These are phyloP conservation scores for Drosophila subsilvestris DNA, from an alignment of 2,888 invertebrate species.

Conservation along the genomic window DNA sequence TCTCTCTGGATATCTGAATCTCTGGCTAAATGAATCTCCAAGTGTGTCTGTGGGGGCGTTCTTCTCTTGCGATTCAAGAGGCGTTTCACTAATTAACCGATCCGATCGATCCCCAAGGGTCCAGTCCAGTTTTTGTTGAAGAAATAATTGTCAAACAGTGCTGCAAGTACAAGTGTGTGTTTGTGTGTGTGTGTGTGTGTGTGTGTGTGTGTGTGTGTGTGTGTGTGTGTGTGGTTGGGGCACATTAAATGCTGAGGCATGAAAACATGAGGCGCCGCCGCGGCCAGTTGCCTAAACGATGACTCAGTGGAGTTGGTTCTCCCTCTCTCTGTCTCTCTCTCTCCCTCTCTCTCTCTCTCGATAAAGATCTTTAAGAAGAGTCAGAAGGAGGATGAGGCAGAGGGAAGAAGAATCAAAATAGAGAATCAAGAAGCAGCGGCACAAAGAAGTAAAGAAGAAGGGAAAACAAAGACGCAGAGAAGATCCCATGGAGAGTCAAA, in stretches of 20 bases:
- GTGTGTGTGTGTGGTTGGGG: constrained; percentile 22
- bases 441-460: constrained; percentile 12
- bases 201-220: constrained; percentile 4
- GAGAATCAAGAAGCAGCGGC: constrained; percentile 29
- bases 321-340: not conserved
- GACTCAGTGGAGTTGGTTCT: constrained; percentile 50
- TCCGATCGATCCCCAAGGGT: constrained; percentile 36
- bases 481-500: constrained; percentile 17
- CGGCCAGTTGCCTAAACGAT: constrained; percentile 56
- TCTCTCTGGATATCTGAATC: constrained; percentile 8
- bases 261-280: constrained; percentile 40
- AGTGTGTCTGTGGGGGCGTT: constrained; percentile 61
- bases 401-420: constrained; percentile 50
- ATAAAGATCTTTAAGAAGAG: constrained; percentile 41
- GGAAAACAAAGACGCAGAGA: constrained; percentile 11
- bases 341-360: not conserved
- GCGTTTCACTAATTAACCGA: constrained; percentile 61
- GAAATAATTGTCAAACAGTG: constrained; percentile 26
- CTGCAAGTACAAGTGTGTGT: constrained; percentile 9
- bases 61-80: constrained; percentile 62
- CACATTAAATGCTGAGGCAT: constrained; percentile 37
- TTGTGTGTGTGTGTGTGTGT: constrained; percentile 17
- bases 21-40: constrained; percentile 7
- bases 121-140: constrained; percentile 3
- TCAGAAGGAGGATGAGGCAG: constrained; percentile 31